phyloP scores from a whole-genome alignment of 2,797 vertebrate species.

The Prionace glauca region DNA sequence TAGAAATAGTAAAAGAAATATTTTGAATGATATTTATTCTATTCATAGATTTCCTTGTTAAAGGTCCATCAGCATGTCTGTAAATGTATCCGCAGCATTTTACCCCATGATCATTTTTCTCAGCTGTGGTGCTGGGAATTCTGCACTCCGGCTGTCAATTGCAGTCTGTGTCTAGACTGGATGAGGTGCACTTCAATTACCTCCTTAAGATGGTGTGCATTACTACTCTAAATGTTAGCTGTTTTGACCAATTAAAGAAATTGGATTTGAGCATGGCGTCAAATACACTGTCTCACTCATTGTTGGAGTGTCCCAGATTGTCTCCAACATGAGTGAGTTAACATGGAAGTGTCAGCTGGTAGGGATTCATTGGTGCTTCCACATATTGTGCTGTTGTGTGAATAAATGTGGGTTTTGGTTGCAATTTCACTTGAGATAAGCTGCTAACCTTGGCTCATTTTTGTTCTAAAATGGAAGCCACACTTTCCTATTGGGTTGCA shows the following conservation, averaged over 20 bases:
- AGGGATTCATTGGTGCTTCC: not conserved
- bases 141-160: not conserved
- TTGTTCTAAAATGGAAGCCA: not conserved
- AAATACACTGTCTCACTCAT: not conserved
- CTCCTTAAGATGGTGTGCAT: not conserved
- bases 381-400: not conserved
- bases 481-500: not conserved
- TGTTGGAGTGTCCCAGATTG: not conserved
- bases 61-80: not conserved
- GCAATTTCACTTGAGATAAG: not conserved
- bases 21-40: not conserved
- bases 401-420: not conserved
- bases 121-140: too few relatives aligned
- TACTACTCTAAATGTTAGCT: not conserved
- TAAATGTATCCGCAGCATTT: not conserved
- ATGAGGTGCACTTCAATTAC: not conserved
- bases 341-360: not conserved
- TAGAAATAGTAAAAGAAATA: not conserved
- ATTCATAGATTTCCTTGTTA: not conserved
- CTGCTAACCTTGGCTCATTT: not conserved
- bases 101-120: not conserved
- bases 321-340: not conserved
- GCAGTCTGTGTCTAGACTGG: not conserved
- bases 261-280: not conserved
- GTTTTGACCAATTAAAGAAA: not conserved